Base-by-base conservation (phyloP, 1,140 invertebrate species). In the Drosophila seguyi region DNA sequence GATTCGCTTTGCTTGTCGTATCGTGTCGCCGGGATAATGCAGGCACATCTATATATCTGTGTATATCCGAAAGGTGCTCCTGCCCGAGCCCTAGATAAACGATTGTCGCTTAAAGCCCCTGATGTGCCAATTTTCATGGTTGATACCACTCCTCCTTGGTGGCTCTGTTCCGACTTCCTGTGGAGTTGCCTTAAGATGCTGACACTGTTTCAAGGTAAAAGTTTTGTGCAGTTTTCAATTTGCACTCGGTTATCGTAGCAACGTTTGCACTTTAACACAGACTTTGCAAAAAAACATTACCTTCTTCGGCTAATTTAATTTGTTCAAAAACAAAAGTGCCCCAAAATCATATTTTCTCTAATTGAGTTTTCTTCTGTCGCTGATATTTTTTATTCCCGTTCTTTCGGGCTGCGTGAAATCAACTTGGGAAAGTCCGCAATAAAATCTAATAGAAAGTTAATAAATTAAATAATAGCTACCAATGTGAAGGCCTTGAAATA, bases 71-170 rank as follows among this genome's bases (percentile, higher is more conserved):
- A 1, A 66, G 25, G 11, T 29, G 22, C 53, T 44, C 22, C 55
- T n/a, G 44, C 36, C 41, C 38, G 14, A 10, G 4, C 39, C 16
- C 10, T 47, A 78, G 73, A 87, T 63, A 88, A 88, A 87, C 84
- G 80, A 71, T 67, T 74, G 63, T 75, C 53, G 72, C 84, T 87
- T 87, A 88, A 80, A 74, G 71, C 73, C 77, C 48, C 77, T 87
- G 80, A 87, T 87, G 73, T 87, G 80, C 71, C 84, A 84, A 87
- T 87, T 87, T 88, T 88, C 84, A 84, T 80, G 79, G 72, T 69
- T 88, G 80, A 79, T 77, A 44, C n/a, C 27, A 22, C 11, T 59
- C 53, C 11, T 59, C 53, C 47, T 55, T 6, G 27, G 22, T 63
- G 56, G 45, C 22, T n/a, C 47, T 34, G 36, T 45, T 20, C n/a